A percentile compares a stretch with the other conserved stretches of the same genome.
These are phyloP conservation scores for Brachystomella parvula DNA, from an alignment of 1,140 invertebrate genomes.

Conservation along the genomic window DNA sequence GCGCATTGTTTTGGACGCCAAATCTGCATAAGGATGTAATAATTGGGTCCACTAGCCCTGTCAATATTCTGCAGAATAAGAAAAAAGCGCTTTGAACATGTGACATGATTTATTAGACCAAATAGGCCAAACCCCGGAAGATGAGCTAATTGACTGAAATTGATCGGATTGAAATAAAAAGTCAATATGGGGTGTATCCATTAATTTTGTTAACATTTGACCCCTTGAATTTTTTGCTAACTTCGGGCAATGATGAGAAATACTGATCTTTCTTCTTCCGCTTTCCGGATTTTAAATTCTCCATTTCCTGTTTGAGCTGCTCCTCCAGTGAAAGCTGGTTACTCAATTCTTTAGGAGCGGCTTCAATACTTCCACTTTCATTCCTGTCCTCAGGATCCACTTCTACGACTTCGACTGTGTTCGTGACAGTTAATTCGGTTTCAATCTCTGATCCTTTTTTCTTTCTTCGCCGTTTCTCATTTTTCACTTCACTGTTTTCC, in stretches of 20 bases:
- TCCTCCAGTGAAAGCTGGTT: background rate
- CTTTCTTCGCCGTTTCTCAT: background rate
- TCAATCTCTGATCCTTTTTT: background rate
- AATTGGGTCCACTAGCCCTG: no score
- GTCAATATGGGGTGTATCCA: slow-evolving; percentile 1
- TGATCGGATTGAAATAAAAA: background rate
- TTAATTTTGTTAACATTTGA: background rate
- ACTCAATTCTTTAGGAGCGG: background rate
- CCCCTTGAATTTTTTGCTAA: background rate
- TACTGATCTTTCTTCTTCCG: background rate
- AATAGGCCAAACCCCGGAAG: no score
- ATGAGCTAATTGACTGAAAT: no score
- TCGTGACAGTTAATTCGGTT: no score
- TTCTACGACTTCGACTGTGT: no score
- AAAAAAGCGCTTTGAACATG: no score
- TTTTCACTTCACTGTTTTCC: background rate
- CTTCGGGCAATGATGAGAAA: background rate
- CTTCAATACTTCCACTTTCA: background rate
- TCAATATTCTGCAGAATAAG: no score
- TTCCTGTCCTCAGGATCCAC: no score
- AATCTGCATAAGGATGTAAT: no score
- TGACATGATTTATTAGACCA: no score
- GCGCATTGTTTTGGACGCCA: no score
- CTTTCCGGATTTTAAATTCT: background rate
- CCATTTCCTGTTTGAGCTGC: slow-evolving; percentile 2